Base-by-base conservation (phyloP, 2,888 invertebrate genomes). In the Timema cristinae region DNA sequence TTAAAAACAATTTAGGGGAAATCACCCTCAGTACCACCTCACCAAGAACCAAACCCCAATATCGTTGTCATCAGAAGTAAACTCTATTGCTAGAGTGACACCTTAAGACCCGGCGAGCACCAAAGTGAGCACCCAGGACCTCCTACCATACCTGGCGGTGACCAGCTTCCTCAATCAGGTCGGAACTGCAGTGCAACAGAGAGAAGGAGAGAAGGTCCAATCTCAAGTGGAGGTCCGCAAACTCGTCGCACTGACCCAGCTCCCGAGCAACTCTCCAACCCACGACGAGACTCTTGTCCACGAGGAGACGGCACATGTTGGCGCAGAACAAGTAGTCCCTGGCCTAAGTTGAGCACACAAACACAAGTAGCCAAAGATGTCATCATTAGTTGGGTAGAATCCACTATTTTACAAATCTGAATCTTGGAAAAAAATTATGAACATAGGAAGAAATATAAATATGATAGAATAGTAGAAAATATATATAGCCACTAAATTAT, bases 211-310 rank as follows among this genome's bases (percentile, higher is more conserved):
- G 76, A 56, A 85, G 77, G 50, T 81, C 79, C 32, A 79, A 78
- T 72, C 82, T 69, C 10, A 74, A 56, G 50, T 56, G 68, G 8
- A 82, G 77, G 77, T 87, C 83, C 5, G 77, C 74, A 76, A 83
- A 86, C 59, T 83, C 81, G 66, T 83, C 82, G 74, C 82, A 82
- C 75, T 83, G 82, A 10, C 85, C 87, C 51, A 88, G 79, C 73
- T 83, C 80, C 67, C 84, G 80, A 73, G 85, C 85, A 8, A 86
- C 81, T 74, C 81, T 81, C 88, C 88, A 88, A 2, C 85, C 85
- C 8, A 82, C 79, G 50, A 83, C 79, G 77, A 85, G 84, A 76
- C 83, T 82, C 50, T 81, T 80, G 32, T 82, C 79, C 74, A 87
- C 84, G 72, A 88, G 80, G 75, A 83, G 82, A 66, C 81, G 80